Conservation (phyloP, 2,888 invertebrate species). For the Trissonchulus latispiculum region DNA sequence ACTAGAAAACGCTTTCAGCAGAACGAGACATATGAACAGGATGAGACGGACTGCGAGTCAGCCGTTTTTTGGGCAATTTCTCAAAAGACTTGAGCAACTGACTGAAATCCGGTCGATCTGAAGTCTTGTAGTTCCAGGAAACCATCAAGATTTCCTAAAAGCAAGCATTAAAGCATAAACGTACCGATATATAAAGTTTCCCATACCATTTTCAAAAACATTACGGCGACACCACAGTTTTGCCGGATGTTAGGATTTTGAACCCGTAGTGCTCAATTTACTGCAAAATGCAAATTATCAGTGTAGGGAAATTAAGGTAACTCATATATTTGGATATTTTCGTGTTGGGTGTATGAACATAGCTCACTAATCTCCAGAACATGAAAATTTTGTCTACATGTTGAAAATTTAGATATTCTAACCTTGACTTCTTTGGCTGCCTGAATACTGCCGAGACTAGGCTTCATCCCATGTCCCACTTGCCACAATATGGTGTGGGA, state of each 20-base stretch:
- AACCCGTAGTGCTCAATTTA: too few species aligned
- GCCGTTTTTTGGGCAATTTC: conserved; percentile 82
- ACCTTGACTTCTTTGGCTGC: conserved; percentile 93
- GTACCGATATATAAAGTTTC: too few species aligned
- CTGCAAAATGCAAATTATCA: too few species aligned
- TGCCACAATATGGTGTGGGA: conserved; percentile 96
- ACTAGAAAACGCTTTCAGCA: conserved; percentile 89
- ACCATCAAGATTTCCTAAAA: conserved; percentile 78
- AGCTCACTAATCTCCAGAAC: too few species aligned
- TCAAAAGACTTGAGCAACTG: conserved; percentile 68
- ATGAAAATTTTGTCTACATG: too few species aligned
- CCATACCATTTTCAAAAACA: too few species aligned
- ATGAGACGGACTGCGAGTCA: conserved; percentile 94
- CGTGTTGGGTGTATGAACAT: too few species aligned
- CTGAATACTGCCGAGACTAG: conserved; percentile 81
- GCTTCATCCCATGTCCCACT: conserved; percentile 91
- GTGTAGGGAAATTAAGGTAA: too few species aligned
- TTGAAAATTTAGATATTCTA: too few species aligned
- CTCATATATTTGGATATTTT: too few species aligned
- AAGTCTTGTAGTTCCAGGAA: conserved; percentile 81
- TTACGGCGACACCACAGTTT: too few species aligned
- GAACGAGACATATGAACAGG: conserved; percentile 91
- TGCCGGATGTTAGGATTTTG: too few species aligned
- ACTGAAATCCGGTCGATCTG: conserved; percentile 80
- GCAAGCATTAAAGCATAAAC: conserved; percentile 12